These are phyloP conservation scores for Puffinus mauretanicus DNA, from an alignment of 2,113 vertebrate species.

Conservation along the genomic window DNA sequence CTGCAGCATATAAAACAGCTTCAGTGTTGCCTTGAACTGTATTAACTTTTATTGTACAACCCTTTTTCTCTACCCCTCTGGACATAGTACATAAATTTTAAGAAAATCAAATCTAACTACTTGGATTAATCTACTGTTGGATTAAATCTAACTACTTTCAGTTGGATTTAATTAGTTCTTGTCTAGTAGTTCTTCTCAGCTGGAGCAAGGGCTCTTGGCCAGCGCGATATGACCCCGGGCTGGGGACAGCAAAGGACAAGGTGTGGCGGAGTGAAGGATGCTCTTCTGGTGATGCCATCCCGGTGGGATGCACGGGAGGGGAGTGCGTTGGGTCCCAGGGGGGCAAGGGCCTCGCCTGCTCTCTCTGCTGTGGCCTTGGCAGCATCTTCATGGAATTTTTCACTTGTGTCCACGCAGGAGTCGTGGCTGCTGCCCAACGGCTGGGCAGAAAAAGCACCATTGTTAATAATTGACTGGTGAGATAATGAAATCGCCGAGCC, in stretches of 20 bases:
- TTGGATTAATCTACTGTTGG: neutral
- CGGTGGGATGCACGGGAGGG: neutral
- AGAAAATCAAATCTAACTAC: neutral
- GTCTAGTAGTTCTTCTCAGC: neutral
- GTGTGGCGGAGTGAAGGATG: neutral
- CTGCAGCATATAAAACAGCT: neutral
- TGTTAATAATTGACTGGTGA: constrained; percentile 55
- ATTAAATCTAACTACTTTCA: neutral
- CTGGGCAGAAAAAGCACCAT: neutral
- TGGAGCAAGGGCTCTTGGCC: neutral
- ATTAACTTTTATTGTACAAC: neutral
- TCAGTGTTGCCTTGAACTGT: neutral
- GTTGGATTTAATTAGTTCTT: neutral
- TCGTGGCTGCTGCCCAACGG: neutral
- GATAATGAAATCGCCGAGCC: neutral
- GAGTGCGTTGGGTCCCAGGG: accelerated
- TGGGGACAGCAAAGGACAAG: neutral
- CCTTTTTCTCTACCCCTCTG: neutral
- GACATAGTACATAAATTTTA: neutral
- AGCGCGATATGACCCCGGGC: accelerated
- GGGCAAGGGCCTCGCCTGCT: neutral
- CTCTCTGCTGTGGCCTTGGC: neutral
- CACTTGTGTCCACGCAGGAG: neutral
- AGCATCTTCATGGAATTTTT: neutral
- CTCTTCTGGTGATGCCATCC: neutral